These are phyloP conservation scores for Tetramorium alpestre DNA, from an alignment of 1,140 invertebrate species.

Conservation along the genomic window DNA sequence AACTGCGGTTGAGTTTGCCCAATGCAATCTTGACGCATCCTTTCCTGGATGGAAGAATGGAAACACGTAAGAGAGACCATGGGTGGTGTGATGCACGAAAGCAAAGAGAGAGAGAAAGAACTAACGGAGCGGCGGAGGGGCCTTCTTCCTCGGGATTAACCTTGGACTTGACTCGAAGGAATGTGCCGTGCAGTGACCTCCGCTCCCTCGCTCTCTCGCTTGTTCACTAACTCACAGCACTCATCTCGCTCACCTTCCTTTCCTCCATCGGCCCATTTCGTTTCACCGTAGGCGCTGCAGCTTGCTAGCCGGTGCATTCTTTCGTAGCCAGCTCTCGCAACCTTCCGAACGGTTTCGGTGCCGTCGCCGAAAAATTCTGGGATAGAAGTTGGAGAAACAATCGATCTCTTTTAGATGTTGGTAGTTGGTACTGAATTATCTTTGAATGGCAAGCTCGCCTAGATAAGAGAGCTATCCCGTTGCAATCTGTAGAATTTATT, in stretches of 20 bases:
- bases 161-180: slow-evolving; percentile 84
- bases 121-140: slow-evolving; percentile 44
- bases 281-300: slow-evolving; percentile 39
- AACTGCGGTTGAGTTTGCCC: not conserved
- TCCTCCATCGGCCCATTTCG: slow-evolving; percentile 36
- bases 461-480: not conserved
- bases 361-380: not conserved
- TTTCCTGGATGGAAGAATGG: slow-evolving; percentile 1
- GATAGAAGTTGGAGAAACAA: not conserved
- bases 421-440: not conserved
- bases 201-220: slow-evolving; percentile 2
- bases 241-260: slow-evolving; percentile 47
- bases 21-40: not conserved
- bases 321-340: not conserved
- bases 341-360: not conserved
- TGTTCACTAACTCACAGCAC: slow-evolving; percentile 15
- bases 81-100: slow-evolving; percentile 23
- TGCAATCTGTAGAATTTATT: not conserved
- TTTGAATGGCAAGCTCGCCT: not conserved
- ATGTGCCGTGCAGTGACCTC: slow-evolving; percentile 81
- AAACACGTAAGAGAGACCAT: slow-evolving; percentile 6
- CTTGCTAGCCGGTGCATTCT: slow-evolving; percentile 32
- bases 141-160: slow-evolving; percentile 75
- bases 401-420: not conserved
- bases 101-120: slow-evolving; percentile 2